These are phyloP conservation scores for Aphis gossypii DNA, from an alignment of 1,140 invertebrate species.

Conservation along the genomic window DNA sequence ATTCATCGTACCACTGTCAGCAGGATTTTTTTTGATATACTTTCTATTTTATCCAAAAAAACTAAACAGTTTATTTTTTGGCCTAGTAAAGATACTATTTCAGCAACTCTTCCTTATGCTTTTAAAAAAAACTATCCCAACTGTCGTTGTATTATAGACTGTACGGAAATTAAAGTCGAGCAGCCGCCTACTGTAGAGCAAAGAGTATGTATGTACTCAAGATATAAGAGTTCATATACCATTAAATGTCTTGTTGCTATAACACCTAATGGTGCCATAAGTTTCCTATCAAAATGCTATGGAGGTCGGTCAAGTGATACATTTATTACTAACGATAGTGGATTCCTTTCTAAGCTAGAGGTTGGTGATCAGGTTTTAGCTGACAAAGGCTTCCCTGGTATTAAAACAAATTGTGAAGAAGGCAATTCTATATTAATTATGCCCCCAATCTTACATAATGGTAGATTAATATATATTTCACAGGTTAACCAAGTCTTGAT, in stretches of 20 bases:
- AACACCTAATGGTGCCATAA: constrained; percentile 20
- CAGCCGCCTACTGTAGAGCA: constrained; percentile 15
- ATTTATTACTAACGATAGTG: constrained; percentile 17
- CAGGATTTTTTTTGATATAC: background rate
- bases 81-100: constrained; percentile 6
- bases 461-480: no score
- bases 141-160: constrained; percentile 18
- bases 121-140: constrained; percentile 18
- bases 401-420: constrained; percentile 17
- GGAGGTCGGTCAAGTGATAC: background rate
- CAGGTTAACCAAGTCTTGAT: no score
- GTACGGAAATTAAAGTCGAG: background rate
- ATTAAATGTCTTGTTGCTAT: constrained; percentile 14
- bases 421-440: background rate
- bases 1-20: constrained; percentile 26
- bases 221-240: background rate
- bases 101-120: background rate
- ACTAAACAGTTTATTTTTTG: background rate
- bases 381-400: no score
- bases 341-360: constrained; percentile 22
- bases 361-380: background rate
- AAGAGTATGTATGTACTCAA: constrained; percentile 8
- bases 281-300: constrained; percentile 22
- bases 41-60: constrained; percentile 2
- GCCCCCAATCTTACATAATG: no score